Conservation (phyloP, 1,140 invertebrate genomes). For the Planococcus citri region DNA sequence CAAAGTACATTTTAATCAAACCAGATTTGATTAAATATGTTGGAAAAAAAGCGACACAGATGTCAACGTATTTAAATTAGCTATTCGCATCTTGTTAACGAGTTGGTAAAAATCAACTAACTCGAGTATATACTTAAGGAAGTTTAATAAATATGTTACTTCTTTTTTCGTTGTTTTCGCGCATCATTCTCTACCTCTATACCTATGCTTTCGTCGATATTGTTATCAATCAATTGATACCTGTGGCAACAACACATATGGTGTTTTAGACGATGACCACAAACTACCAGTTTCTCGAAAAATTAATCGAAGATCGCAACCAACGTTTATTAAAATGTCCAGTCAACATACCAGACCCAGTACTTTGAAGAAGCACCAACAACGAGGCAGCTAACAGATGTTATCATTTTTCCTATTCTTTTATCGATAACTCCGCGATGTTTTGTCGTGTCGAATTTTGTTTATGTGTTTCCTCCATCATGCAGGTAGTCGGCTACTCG, state of each 20-base stretch:
- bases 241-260: neutral
- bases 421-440: too few species aligned
- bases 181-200: neutral
- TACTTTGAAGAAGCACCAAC: neutral
- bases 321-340: neutral
- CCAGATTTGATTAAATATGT: neutral
- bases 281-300: neutral
- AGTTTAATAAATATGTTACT: too few species aligned
- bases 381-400: neutral
- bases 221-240: too few species aligned
- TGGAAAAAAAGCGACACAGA: neutral
- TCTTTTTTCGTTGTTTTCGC: too few species aligned
- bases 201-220: too few species aligned
- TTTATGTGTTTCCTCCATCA: too few species aligned
- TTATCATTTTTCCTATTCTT: neutral
- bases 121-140: too few species aligned
- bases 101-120: neutral
- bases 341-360: too few species aligned
- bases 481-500: too few species aligned
- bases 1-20: neutral
- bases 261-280: neutral
- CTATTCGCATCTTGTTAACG: neutral
- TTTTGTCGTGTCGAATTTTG: too few species aligned
- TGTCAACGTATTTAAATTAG: constrained; percentile 3
- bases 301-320: neutral